A percentile compares a stretch with the other conserved stretches of the same genome.
Conservation (phyloP, 2,113 vertebrate genomes). For the Onychostruthus taczanowskii region DNA sequence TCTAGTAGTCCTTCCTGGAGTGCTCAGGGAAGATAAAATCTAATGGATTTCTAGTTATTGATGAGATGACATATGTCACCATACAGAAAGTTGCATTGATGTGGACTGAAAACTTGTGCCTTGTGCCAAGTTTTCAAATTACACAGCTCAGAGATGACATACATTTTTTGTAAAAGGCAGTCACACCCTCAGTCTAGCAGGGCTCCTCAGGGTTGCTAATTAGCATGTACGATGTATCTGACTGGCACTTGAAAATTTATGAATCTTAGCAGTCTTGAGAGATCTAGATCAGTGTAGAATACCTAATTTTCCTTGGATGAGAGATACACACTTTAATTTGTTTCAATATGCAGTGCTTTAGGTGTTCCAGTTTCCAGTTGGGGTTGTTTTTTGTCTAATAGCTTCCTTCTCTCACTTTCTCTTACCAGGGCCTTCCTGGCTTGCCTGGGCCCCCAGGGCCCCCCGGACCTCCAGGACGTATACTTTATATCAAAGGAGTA, state of each 20-base stretch:
- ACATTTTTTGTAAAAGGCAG: background rate
- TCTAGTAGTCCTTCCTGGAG: background rate
- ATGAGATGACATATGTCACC: background rate
- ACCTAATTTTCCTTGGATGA: background rate
- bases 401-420: background rate
- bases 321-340: background rate
- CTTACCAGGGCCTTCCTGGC: slow-evolving; percentile 79
- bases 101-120: background rate
- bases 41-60: background rate
- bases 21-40: background rate
- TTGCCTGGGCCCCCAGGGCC: slow-evolving; percentile 83
- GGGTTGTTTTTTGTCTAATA: background rate
- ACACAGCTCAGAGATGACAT: background rate
- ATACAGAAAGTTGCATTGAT: background rate
- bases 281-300: background rate
- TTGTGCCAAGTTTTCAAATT: background rate
- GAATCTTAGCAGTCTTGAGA: background rate
- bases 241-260: background rate
- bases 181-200: background rate
- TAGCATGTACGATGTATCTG: background rate
- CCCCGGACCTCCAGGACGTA: slow-evolving; percentile 84
- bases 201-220: background rate
- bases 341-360: background rate
- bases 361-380: background rate
- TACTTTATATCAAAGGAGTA: slow-evolving; percentile 90